Base-by-base conservation (phyloP, 2,113 vertebrate genomes). In the Leucopsar rothschildi region DNA sequence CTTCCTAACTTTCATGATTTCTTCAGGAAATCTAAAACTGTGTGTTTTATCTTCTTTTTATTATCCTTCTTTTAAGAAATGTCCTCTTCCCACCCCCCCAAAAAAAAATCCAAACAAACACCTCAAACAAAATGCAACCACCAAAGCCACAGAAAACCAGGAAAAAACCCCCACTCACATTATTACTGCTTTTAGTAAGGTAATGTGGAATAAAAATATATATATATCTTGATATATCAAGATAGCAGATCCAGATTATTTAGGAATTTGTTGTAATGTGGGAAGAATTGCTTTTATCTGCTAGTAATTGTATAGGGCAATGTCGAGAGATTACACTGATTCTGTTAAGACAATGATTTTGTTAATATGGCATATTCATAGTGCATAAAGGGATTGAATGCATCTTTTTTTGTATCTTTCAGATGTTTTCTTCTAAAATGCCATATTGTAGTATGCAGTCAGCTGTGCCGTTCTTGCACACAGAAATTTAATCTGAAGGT, bases 81-180 rank as follows among this genome's bases (percentile, higher is more conserved):
- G 5, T n/a, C 14, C 12, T 15, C 4, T 0, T 2, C 7, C 2
- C 7, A 7, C 10, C 31, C 12, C 50, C 15, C 1, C 3, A 1
- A 12, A 39, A 15, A 15, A 15, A 29, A 21, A 37, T 15, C 10
- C 15, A 11, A 55, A 19, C 4, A 18, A 53, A 8, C 11, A 12
- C 15, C 17, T 60, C 27, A 37, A 56, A 21, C 9, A 37, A 68
- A 53, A 60, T 1, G 3, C n/a, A 61, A 24, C 28, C 12, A 68
- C 27, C 4, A 25, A 37, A 23, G 2, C 1, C 39, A 35, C 16
- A 20, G 29, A 81, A 70, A 75, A 27, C 2, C 8, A 42, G 15
- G 17, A 8, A 56, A n/a, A 52, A 59, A 10, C 2, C 3, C 15
- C 27, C 35, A 29, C 11, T 33, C 25, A 9, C 5, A 11, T 55